Percentiles rank a stretch among this genome's conserved stretches.
Evolutionary conservation across 2,113 vertebrate genomes (phyloP).

Genomic region (Dipodomys spectabilis): DNA sequence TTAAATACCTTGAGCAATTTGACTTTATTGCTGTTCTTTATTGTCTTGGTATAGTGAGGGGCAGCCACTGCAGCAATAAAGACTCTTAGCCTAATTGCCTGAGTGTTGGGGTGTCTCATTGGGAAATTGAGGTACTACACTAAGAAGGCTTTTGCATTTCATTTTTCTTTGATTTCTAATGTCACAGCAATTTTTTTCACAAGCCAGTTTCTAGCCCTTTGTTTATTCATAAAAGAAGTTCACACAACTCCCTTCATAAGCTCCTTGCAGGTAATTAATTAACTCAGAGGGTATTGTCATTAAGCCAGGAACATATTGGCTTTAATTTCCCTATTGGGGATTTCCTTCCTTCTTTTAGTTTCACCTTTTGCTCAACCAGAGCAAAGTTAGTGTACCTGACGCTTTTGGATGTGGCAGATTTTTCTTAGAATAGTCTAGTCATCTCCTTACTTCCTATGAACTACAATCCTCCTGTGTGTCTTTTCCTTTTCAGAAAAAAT

Average conservation of each 20-base stretch:
- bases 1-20: too few species aligned
- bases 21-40: too few species aligned
- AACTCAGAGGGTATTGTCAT: conserved; percentile 6
- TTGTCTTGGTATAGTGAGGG: too few species aligned
- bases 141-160: neutral
- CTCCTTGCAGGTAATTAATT: conserved; percentile 42
- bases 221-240: neutral
- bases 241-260: neutral
- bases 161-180: conserved; percentile 35
- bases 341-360: conserved; percentile 16
- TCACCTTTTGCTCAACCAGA: neutral
- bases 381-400: conserved; percentile 25
- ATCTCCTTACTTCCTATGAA: conserved; percentile 40
- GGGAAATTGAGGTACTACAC: too few species aligned
- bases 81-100: too few species aligned
- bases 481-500: conserved; percentile 36
- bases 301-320: conserved; percentile 28
- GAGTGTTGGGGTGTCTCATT: too few species aligned
- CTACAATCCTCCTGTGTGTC: neutral
- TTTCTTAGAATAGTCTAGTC: neutral
- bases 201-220: conserved; percentile 40
- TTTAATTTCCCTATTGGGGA: conserved; percentile 62
- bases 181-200: neutral
- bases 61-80: too few species aligned
- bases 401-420: neutral